Evolutionary conservation across 1,140 invertebrate genomes (phyloP), one percentile per base, ranked within the genome.

Genomic region (Cotesia typhae): DNA sequence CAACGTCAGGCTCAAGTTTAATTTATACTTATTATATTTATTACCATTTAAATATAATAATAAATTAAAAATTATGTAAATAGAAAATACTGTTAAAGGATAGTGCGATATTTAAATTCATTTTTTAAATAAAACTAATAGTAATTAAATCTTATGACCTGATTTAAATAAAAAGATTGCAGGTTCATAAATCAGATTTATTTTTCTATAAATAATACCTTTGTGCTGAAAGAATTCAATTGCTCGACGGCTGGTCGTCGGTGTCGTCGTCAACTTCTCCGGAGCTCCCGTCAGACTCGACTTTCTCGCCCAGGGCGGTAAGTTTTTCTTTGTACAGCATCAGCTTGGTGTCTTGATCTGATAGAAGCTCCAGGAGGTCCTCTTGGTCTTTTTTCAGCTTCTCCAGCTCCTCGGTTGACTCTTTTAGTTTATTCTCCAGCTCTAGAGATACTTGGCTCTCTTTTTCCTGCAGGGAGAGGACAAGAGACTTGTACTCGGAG

Each of bases 291-390:
- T 87, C 85, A 5, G 84, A 83, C 4, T 86, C 84, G 17, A 86
- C 60, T 72, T 90, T 89, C 80, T 94, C 90, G 9, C 94, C 94
- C 7, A 94, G 85, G 28, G 90, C 89, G 73, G 90, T 83, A 53
- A 96, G 84, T 77, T 89, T 88, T 78, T 90, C 87, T 85, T 92
- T 94, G 80, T 93, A 95, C 20, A 90, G 83, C 64, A 87, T 89
- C 68, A 95, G 85, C 88, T 94, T 94, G 2, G 86, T 83, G 79
- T 96, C 94, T 87, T 96, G 93, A 82, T 97, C 94, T 2, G 93
- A 91, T 51, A 98, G 87, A 65, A 98, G 84, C 79, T 94, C 91
- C 17, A 98, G 85, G 73, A 98, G 85, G 87, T 98, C 94, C 77
- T 98, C 96, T 83, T 97, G 96, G 82, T 98, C 96, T 81, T 94